Percentiles rank a stretch among this genome's conserved stretches.
These are phyloP conservation scores for Falco punctatus DNA, from an alignment of 2,113 vertebrate genomes.

Conservation along the genomic window DNA sequence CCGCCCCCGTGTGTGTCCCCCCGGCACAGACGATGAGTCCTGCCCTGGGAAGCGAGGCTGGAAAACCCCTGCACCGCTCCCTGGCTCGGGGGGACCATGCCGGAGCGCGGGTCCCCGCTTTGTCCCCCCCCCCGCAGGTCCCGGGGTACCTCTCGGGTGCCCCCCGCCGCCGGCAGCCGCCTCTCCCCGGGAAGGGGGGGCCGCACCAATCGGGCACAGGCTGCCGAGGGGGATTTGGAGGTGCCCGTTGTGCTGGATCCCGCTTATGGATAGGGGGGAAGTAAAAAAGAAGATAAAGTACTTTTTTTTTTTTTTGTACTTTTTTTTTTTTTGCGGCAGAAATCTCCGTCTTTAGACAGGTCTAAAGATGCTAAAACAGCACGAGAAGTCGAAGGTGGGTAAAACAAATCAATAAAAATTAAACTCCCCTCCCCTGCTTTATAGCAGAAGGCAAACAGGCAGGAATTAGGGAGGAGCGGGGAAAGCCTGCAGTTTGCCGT, in stretches of 20 bases:
- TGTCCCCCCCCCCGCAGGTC: not conserved
- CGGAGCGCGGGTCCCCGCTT: not conserved
- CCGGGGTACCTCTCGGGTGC: no score
- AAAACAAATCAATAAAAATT: not conserved
- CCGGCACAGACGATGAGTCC: not conserved
- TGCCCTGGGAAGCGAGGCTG: not conserved
- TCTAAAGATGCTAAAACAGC: not conserved
- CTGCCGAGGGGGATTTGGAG: not conserved
- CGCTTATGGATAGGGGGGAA: not conserved
- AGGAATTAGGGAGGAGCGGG: not conserved
- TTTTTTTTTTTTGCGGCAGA: not conserved
- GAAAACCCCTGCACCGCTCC: not conserved
- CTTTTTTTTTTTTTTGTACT: no score
- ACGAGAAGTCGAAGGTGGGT: constrained; percentile 29
- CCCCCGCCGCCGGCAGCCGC: not conserved
- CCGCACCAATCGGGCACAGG: not conserved
- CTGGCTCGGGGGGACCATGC: not conserved
- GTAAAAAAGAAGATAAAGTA: not conserved
- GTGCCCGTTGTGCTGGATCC: not conserved
- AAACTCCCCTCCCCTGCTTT: not conserved
- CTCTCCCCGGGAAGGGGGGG: no score
- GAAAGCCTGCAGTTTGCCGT: not conserved
- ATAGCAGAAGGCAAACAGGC: not conserved
- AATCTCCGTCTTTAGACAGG: not conserved
- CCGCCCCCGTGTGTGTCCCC: no score